A percentile compares a stretch with the other conserved stretches of the same genome.
These are phyloP conservation scores for Rhinatrema bivittatum DNA, from an alignment of 2,797 vertebrate genomes.

Conservation along the genomic window DNA sequence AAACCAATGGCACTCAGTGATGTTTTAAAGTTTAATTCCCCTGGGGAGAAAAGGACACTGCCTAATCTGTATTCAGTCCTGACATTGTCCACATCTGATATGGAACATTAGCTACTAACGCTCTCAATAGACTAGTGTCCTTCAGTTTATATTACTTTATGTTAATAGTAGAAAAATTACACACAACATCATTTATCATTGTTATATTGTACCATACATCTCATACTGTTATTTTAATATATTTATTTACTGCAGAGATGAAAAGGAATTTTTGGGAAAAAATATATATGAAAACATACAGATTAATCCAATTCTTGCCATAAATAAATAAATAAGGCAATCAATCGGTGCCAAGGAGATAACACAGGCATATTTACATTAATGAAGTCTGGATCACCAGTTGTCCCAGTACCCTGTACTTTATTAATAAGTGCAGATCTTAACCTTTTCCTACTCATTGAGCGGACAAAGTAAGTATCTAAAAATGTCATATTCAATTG, in stretches of 20 bases:
- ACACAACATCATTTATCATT: conserved; percentile 99
- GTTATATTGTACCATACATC: conserved; percentile 81
- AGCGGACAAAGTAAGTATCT: no score
- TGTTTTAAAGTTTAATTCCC: conserved; percentile 86
- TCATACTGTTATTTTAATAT: conserved; percentile 95
- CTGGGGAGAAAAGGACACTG: conserved; percentile 93
- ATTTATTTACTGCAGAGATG: conserved; percentile 92
- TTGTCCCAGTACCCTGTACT: no score
- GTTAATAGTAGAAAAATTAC: conserved; percentile 99
- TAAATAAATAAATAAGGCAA: no score
- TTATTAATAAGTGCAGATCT: no score
- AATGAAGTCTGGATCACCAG: no score
- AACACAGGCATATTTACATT: no score
- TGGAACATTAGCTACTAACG: conserved; percentile 99
- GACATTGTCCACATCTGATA: conserved; percentile 99
- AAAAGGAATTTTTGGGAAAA: conserved; percentile 72
- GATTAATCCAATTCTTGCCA: no score
- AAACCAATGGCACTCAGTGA: conserved; percentile 82
- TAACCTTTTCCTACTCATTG: no score
- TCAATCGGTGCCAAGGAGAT: no score
- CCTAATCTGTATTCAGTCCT: conserved; percentile 99
- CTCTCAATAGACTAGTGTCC: conserved; percentile 98
- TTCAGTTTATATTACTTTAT: conserved; percentile 99
- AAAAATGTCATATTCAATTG: no score
- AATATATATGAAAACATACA: conserved; percentile 10